phyloP scores from a whole-genome alignment of 2,888 invertebrate genomes.

The Ecliptopera silaceata region DNA sequence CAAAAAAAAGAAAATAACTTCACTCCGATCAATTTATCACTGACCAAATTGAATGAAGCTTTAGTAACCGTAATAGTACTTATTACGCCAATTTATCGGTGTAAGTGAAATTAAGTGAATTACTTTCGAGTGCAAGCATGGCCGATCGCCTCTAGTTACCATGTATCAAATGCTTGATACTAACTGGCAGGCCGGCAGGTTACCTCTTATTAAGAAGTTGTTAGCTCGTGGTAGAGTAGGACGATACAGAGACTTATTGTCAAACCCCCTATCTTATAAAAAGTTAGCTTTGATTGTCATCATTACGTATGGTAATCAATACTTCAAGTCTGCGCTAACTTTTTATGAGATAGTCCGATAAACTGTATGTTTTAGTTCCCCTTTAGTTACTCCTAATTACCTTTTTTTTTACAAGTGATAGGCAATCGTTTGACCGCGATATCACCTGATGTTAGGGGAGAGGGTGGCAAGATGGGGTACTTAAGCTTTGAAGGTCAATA shows the following conservation, averaged over 20 bases:
- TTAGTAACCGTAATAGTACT: slow-evolving; percentile 59
- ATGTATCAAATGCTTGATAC: slow-evolving; percentile 68
- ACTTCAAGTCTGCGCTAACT: too few relatives aligned
- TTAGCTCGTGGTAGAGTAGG: slow-evolving; percentile 60
- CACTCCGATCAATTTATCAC: slow-evolving; percentile 39
- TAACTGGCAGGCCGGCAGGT: slow-evolving; percentile 57
- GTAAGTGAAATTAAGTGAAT: slow-evolving; percentile 77
- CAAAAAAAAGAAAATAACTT: not conserved
- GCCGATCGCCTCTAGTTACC: slow-evolving; percentile 75
- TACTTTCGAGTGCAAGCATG: slow-evolving; percentile 53
- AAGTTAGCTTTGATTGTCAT: too few relatives aligned
- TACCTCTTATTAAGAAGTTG: slow-evolving; percentile 71
- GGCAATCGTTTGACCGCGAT: too few relatives aligned
- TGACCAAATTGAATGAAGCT: slow-evolving; percentile 55
- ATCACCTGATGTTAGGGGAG: too few relatives aligned
- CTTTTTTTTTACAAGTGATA: too few relatives aligned
- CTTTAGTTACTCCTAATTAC: too few relatives aligned
- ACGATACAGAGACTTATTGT: slow-evolving; percentile 17
- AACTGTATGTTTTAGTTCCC: too few relatives aligned
- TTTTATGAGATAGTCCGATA: too few relatives aligned
- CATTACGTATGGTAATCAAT: too few relatives aligned
- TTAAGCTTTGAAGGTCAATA: too few relatives aligned
- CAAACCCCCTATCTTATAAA: not conserved
- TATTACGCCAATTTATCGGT: slow-evolving; percentile 60
- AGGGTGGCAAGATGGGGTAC: too few relatives aligned